Base-by-base conservation (phyloP, 2,888 invertebrate species). In the Odontothrips loti region DNA sequence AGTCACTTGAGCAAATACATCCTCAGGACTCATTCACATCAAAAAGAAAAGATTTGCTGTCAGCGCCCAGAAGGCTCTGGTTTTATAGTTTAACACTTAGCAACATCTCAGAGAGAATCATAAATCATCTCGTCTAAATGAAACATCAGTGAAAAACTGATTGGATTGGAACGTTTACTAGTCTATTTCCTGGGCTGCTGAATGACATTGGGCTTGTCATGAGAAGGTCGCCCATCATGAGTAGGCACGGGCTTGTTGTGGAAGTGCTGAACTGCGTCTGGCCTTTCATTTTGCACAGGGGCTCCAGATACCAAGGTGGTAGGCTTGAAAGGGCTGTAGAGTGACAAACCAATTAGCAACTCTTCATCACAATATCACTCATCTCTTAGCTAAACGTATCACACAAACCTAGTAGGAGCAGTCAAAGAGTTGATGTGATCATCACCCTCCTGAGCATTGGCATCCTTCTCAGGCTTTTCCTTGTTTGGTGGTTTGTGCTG, bases 181-280 rank as follows among this genome's bases (percentile, higher is more conserved):
- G 83, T 89, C 90, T 92, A 95, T 90, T 96, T 96, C 87, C 95
- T 91, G 82, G 96, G 96, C 85, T 96, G 96, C 85, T 96, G 96
- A 86, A 96, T 96, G 84, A 93, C 89, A 79, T 90, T 89, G 82
- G 91, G 91, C 83, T 87, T 87, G 23, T 82, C 81, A 81, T 82
- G 82, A 27, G 83, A 84, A 27, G 92, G 92, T 86, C 85, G 90
- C 82, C 87, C 86, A 79, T 91, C 90, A 83, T 90, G 90, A 81
- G 90, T 90, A 81, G 97, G 94, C 80, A 93, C 91, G 81, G 93
- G 94, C 89, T 95, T 91, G 87, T 96, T 92, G 86, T 97, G 93
- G 87, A 94, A 89, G 87, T 90, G 89, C 86, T 96, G 95, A 0
- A 96, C 94, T 0, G 97, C 96, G 86, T 96, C 95, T 0, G 94